Evolutionary conservation across 2,113 vertebrate genomes (phyloP).

Genomic region (Xiphophorus couchianus): DNA sequence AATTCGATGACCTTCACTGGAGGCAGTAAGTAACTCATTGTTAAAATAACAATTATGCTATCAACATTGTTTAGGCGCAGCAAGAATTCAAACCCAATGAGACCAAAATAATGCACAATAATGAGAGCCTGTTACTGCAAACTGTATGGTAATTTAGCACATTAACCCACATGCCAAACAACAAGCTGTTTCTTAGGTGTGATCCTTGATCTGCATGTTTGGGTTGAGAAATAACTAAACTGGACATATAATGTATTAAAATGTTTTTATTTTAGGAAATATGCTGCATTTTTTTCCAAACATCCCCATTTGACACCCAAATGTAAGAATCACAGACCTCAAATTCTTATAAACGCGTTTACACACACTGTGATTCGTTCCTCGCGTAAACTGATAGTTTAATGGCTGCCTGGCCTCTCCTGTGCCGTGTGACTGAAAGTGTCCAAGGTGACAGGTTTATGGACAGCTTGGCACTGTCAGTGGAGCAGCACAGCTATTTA

Average conservation of each 20-base stretch:
- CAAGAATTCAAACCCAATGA: background rate
- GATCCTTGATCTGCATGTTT: background rate
- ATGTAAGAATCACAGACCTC: conserved; percentile 16
- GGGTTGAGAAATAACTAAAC: background rate
- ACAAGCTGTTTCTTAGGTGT: background rate
- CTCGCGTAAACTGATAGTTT: conserved; percentile 70
- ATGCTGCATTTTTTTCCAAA: too few species aligned
- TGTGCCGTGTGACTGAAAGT: conserved; percentile 60
- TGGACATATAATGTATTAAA: background rate
- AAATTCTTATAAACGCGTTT: conserved; percentile 9
- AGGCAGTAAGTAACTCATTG: background rate
- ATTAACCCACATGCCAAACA: background rate
- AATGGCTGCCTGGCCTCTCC: conserved; percentile 59
- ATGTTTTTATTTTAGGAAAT: background rate
- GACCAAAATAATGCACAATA: background rate
- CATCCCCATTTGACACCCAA: conserved; percentile 12
- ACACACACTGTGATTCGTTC: conserved; percentile 21
- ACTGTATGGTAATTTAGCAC: background rate
- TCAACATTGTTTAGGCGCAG: background rate
- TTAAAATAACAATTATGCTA: background rate
- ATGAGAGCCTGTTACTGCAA: background rate
- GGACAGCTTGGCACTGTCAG: conserved; percentile 70
- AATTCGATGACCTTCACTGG: background rate
- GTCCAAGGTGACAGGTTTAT: conserved; percentile 75
- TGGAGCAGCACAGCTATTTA: conserved; percentile 73